Base-by-base conservation (phyloP, 2,113 vertebrate genomes). In the Cinclus cinclus region DNA sequence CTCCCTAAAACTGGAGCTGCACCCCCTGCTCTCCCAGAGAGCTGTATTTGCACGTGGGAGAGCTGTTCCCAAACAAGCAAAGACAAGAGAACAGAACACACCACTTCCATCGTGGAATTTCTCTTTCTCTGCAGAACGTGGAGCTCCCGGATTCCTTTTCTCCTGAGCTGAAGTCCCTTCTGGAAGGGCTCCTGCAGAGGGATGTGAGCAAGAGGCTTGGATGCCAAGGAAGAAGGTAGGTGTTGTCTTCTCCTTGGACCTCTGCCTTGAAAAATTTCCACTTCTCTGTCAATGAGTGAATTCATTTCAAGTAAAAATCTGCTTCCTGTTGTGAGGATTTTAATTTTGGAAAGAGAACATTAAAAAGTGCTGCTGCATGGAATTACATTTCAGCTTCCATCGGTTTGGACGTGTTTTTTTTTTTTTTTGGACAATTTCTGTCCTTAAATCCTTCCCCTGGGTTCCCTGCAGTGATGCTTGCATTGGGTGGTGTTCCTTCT, bases 121-220 rank as follows among this genome's bases (percentile, higher is more conserved):
- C 50, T 64, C 62, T 88, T 49, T 42, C 39, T 19, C 23, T 41
- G 1, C 39, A 99, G 99, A 99, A 99, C 1, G 99, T 99, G 97
- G 99, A 99, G 95, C 98, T 99, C 64, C 99, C 99, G 0, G 99
- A 99, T 50, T 98, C 98, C 0, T 99, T 99, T 97, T 99, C 99
- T 8, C 97, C 98, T 0, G 99, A 99, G 55, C 98, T 99, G 42
- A 99, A 98, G 97, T 98, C 98, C 50, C 98, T 99, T 8, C 89
- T 99, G 98, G 99, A 99, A 96, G 99, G 99, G 30, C 97, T 99
- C 59, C 98, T 99, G 55, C 99, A 99, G 95, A 96, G 99, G 49
- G 99, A 99, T 14, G 98, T 99, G 15, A 97, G 98, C 89, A 98
- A 98, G 98, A 98, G 99, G 44, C 98, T 99, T 1, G 99, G 99